phyloP scores from a whole-genome alignment of 2,113 vertebrate species.

The Empidonax alnorum region DNA sequence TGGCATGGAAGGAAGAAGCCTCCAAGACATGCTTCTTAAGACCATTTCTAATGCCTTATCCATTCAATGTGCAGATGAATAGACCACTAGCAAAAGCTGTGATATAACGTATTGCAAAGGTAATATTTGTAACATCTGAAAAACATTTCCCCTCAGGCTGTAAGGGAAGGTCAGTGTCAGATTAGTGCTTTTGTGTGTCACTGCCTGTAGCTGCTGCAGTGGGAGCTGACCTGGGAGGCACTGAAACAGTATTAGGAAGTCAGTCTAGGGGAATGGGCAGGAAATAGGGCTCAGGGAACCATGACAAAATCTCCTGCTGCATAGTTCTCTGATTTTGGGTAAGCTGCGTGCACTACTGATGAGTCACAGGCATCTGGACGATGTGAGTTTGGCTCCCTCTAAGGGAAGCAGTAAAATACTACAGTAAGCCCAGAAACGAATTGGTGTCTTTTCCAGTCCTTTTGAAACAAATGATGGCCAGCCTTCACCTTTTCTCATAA shows the following conservation, averaged over 20 bases:
- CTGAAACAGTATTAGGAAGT: neutral
- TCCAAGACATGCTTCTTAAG: neutral
- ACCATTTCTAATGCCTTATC: neutral
- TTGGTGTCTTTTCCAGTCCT: neutral
- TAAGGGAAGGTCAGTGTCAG: neutral
- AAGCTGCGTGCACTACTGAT: neutral
- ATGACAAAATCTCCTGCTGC: neutral
- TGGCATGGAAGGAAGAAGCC: neutral
- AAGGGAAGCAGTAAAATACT: constrained; percentile 14
- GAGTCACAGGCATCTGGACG: neutral
- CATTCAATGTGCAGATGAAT: neutral
- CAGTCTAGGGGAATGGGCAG: neutral
- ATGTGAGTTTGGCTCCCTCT: constrained; percentile 53
- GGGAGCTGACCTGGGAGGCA: neutral
- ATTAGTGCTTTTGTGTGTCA: neutral
- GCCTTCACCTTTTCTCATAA: neutral
- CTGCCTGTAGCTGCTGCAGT: neutral
- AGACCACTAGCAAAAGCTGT: neutral
- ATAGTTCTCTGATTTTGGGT: neutral
- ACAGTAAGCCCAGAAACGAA: neutral
- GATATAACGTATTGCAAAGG: neutral
- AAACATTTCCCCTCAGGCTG: neutral
- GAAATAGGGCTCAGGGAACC: neutral
- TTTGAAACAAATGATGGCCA: neutral
- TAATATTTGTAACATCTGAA: neutral